These are phyloP conservation scores for Campoplex nolae DNA, from an alignment of 2,888 invertebrate species.

Conservation along the genomic window DNA sequence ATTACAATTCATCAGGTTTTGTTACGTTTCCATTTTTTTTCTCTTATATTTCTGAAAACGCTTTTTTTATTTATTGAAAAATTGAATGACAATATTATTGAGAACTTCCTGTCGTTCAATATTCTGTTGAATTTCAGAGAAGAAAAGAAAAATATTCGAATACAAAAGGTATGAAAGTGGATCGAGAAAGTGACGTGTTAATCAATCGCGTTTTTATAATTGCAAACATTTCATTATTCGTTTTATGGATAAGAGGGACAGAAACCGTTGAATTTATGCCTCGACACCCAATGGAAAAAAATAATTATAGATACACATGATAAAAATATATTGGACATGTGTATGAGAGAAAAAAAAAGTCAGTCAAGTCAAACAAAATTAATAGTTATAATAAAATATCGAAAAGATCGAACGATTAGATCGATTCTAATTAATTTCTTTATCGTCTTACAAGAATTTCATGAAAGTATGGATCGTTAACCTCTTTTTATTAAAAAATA, in stretches of 20 bases:
- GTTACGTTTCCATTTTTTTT: too few relatives aligned
- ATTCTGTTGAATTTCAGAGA: too few relatives aligned
- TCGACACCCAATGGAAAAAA: background rate
- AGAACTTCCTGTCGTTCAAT: too few relatives aligned
- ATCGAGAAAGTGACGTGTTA: background rate
- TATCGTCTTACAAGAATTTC: background rate
- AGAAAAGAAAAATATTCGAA: background rate
- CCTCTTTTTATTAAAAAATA: too few relatives aligned
- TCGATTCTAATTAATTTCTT: background rate
- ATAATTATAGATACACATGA: background rate
- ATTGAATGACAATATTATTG: too few relatives aligned
- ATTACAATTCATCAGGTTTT: background rate
- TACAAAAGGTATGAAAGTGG: background rate
- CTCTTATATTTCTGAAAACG: too few relatives aligned
- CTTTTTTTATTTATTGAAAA: too few relatives aligned
- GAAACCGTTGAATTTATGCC: background rate
- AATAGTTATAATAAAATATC: background rate
- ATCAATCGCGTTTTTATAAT: background rate
- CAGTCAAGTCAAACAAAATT: background rate
- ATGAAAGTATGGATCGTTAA: too few relatives aligned
- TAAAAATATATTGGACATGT: background rate
- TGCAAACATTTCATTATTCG: background rate
- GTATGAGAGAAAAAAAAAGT: background rate
- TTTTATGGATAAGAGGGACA: background rate
- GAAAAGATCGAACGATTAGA: background rate